Conservation (phyloP, 2,888 invertebrate genomes). For the Galerucella nymphaeae region DNA sequence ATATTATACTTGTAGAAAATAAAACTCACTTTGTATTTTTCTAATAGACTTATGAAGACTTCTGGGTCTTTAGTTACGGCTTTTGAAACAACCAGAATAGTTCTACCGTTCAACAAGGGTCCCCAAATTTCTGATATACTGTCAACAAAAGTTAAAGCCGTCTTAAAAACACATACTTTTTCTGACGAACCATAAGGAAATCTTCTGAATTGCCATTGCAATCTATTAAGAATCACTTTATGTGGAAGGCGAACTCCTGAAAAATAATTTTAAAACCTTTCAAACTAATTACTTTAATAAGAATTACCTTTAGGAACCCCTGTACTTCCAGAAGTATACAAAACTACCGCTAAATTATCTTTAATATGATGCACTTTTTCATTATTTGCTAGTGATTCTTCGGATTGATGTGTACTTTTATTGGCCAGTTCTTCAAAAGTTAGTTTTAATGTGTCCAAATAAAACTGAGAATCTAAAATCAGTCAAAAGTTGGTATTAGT, state of each 20-base stretch:
- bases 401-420: conserved; percentile 64
- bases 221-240: conserved; percentile 81
- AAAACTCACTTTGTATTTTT: conserved; percentile 73
- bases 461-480: conserved; percentile 54
- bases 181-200: conserved; percentile 80
- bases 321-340: conserved; percentile 91
- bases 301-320: conserved; percentile 85
- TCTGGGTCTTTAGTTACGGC: conserved; percentile 82
- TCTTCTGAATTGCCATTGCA: conserved; percentile 88
- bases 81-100: conserved; percentile 80
- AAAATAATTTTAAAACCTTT: conserved; percentile 2
- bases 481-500: not conserved
- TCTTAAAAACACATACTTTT: conserved; percentile 85
- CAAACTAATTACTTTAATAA: not conserved
- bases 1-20: no score
- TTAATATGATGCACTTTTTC: conserved; percentile 58
- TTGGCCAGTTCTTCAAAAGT: conserved; percentile 68
- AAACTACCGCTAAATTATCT: conserved; percentile 75
- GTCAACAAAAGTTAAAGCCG: conserved; percentile 91
- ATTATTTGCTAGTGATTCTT: conserved; percentile 43
- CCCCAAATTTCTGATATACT: conserved; percentile 91
- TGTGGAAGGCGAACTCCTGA: conserved; percentile 84
- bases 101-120: conserved; percentile 78
- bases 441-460: conserved; percentile 54
- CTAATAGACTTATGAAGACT: conserved; percentile 74